Percentiles rank a stretch among this genome's conserved stretches.
phyloP scores from a whole-genome alignment of 1,140 invertebrate genomes.

The Nomia melanderi region DNA sequence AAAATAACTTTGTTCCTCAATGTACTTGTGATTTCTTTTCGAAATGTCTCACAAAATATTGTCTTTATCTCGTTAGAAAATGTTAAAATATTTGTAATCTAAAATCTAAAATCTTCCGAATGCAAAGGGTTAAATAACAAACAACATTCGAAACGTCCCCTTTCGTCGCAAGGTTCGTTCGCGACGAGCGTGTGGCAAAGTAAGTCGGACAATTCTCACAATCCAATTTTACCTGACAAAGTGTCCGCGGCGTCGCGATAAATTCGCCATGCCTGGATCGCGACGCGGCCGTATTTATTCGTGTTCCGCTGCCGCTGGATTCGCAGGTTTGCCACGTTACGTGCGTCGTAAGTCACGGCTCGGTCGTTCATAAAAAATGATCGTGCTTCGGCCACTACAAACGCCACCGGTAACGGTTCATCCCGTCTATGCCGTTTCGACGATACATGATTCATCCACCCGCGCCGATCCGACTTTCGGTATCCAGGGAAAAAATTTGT shows the following conservation, averaged over 20 bases:
- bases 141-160: too few species aligned
- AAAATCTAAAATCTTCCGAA: too few species aligned
- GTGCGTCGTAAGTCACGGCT: neutral
- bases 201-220: too few species aligned
- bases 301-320: neutral
- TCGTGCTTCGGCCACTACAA: neutral
- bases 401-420: neutral
- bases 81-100: too few species aligned
- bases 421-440: neutral
- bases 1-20: too few species aligned
- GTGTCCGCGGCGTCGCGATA: neutral
- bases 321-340: neutral
- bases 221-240: slow-evolving; percentile 8
- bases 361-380: slow-evolving; percentile 2
- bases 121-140: too few species aligned
- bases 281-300: neutral
- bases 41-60: too few species aligned
- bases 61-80: too few species aligned
- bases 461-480: neutral
- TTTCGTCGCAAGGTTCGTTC: too few species aligned
- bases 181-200: too few species aligned
- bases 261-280: neutral
- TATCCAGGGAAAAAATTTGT: neutral
- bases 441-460: neutral
- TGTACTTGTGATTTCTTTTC: too few species aligned